These are phyloP conservation scores for Myotis daubentonii DNA, from an alignment of 2,797 vertebrate species.

Conservation along the genomic window DNA sequence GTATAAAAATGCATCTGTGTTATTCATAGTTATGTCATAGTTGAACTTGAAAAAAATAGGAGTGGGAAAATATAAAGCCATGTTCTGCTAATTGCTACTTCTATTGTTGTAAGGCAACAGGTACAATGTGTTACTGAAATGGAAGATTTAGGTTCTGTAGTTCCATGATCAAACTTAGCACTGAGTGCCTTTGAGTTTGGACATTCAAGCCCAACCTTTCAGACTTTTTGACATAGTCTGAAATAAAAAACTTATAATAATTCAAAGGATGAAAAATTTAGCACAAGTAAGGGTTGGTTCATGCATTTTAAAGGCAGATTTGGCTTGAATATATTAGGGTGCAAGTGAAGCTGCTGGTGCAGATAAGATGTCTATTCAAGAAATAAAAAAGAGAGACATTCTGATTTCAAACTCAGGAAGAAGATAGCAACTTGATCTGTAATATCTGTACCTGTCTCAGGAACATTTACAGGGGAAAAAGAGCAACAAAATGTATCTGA, in stretches of 20 bases:
- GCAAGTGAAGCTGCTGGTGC: conserved; percentile 20
- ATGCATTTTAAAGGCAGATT: conserved; percentile 74
- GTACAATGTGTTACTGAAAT: neutral
- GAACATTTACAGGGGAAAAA: conserved; percentile 6
- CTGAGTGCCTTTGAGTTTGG: conserved; percentile 51
- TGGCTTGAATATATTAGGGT: conserved; percentile 52
- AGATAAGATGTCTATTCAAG: conserved; percentile 60
- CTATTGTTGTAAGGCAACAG: neutral
- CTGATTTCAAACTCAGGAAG: conserved; percentile 40
- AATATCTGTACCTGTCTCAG: neutral
- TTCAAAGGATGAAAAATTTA: conserved; percentile 72
- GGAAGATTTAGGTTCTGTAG: conserved; percentile 55
- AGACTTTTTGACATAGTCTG: conserved; percentile 65
- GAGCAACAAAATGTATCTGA: neutral
- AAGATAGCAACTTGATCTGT: conserved; percentile 45
- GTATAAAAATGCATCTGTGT: neutral
- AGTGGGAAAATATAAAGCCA: neutral
- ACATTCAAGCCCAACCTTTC: conserved; percentile 61
- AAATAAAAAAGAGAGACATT: conserved; percentile 50
- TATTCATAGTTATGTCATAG: neutral
- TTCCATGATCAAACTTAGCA: conserved; percentile 61
- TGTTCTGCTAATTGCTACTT: conserved; percentile 43
- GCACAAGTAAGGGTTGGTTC: conserved; percentile 40
- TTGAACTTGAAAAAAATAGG: conserved; percentile 17
- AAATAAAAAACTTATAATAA: conserved; percentile 67